These are phyloP conservation scores for Parotocinclus haroldoi DNA, from an alignment of 2,797 vertebrate genomes.

Conservation along the genomic window DNA sequence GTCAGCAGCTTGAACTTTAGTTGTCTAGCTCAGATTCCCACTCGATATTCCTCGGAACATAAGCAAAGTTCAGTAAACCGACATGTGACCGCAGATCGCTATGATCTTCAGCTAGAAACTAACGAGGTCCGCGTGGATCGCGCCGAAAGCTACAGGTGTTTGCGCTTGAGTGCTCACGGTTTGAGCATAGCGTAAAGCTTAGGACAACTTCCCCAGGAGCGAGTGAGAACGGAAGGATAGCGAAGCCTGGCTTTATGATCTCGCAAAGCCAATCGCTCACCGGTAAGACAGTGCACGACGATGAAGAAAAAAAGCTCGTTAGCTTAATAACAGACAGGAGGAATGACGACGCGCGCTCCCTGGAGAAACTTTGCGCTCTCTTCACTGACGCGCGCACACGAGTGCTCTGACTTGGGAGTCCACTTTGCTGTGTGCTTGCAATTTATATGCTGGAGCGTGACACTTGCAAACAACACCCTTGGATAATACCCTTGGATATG, in stretches of 20 bases:
- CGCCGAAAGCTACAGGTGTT: constrained; percentile 84
- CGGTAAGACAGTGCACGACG: constrained; percentile 77
- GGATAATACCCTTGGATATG: no score
- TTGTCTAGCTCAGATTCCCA: constrained; percentile 57
- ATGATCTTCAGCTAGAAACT: constrained; percentile 70
- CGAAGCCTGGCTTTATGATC: constrained; percentile 75
- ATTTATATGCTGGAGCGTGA: not conserved
- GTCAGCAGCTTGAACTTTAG: constrained; percentile 68
- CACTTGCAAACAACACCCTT: not conserved
- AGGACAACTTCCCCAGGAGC: constrained; percentile 75
- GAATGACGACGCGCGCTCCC: constrained; percentile 58
- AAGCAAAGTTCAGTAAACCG: constrained; percentile 77
- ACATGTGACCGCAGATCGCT: constrained; percentile 65
- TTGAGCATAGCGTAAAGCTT: constrained; percentile 55
- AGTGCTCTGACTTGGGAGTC: constrained; percentile 39
- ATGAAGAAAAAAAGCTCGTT: constrained; percentile 74
- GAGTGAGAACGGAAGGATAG: constrained; percentile 68
- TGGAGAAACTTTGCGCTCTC: constrained; percentile 57
- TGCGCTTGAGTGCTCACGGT: constrained; percentile 47
- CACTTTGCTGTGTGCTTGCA: not conserved
- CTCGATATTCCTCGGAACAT: constrained; percentile 69
- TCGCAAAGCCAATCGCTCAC: constrained; percentile 77
- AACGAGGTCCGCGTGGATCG: constrained; percentile 78
- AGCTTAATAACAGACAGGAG: constrained; percentile 74
- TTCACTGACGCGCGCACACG: constrained; percentile 48